phyloP scores from a whole-genome alignment of 2,113 vertebrate species.

The Corythornis madagascariensis region DNA sequence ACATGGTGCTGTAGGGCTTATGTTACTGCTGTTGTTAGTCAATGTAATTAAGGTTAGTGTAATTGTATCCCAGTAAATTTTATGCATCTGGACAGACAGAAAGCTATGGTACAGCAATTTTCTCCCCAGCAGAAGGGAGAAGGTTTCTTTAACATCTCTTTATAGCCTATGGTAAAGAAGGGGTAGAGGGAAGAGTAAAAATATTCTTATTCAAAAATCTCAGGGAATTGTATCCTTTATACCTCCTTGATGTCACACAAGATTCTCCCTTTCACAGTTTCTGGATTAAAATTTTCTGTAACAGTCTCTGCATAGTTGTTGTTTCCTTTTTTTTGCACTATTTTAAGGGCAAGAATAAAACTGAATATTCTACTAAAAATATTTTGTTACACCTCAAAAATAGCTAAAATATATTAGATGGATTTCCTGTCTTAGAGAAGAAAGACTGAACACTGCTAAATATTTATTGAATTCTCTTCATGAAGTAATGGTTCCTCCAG shows the following conservation, averaged over 20 bases:
- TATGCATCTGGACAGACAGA: background rate
- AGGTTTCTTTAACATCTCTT: background rate
- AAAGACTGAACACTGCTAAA: background rate
- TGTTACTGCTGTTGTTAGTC: background rate
- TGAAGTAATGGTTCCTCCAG: background rate
- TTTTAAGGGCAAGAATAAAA: background rate
- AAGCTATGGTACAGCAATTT: background rate
- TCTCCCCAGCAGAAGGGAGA: background rate
- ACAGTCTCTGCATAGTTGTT: background rate
- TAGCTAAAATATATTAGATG: background rate
- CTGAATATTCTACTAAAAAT: background rate
- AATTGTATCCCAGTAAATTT: background rate
- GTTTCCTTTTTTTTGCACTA: background rate
- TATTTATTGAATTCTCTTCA: background rate
- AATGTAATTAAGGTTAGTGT: background rate
- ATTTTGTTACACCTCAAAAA: background rate
- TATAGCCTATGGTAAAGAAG: background rate
- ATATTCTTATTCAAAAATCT: background rate
- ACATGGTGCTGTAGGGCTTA: background rate
- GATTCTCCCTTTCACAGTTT: background rate
- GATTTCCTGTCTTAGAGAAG: background rate
- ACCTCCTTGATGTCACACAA: background rate
- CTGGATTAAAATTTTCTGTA: background rate
- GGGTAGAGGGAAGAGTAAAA: background rate
- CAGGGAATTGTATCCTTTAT: background rate